A percentile compares a stretch with the other conserved stretches of the same genome.
Evolutionary conservation across 2,113 vertebrate species (phyloP).

Genomic region (Stegostoma tigrinum): DNA sequence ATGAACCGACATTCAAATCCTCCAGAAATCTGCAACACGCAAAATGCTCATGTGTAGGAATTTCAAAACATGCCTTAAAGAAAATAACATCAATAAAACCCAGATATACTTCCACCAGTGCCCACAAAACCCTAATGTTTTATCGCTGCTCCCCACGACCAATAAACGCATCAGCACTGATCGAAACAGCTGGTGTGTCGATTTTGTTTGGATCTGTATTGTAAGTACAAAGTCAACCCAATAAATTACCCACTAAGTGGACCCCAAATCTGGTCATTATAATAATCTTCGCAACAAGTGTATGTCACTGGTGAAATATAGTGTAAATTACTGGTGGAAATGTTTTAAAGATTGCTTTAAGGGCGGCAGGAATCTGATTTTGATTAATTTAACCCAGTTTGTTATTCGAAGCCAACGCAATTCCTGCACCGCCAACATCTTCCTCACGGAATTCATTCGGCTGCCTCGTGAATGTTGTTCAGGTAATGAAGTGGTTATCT

Average conservation of each 20-base stretch:
- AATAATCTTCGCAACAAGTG: not conserved
- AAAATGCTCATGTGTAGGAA: not conserved
- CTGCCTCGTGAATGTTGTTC: not conserved
- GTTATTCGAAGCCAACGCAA: not conserved
- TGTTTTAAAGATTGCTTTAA: not conserved
- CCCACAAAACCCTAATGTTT: not conserved
- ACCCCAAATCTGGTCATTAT: not conserved
- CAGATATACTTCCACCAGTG: not conserved
- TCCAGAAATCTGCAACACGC: not conserved
- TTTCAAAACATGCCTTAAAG: not conserved
- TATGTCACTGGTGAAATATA: not conserved
- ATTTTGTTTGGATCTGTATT: not conserved
- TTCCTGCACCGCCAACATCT: not conserved
- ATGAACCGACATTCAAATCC: not conserved
- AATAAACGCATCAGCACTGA: not conserved
- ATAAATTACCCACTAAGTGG: not conserved
- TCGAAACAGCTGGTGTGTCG: not conserved
- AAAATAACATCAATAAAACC: not conserved
- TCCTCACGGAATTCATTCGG: not conserved
- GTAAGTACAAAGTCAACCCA: not conserved
- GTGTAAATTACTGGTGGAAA: not conserved
- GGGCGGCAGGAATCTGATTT: not conserved
- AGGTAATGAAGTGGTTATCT: not conserved
- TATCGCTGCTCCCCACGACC: not conserved
- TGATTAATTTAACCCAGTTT: not conserved